Evolutionary conservation across 2,113 vertebrate species (phyloP), one percentile per base, ranked within the genome.

Genomic region (Clarias gariepinus): DNA sequence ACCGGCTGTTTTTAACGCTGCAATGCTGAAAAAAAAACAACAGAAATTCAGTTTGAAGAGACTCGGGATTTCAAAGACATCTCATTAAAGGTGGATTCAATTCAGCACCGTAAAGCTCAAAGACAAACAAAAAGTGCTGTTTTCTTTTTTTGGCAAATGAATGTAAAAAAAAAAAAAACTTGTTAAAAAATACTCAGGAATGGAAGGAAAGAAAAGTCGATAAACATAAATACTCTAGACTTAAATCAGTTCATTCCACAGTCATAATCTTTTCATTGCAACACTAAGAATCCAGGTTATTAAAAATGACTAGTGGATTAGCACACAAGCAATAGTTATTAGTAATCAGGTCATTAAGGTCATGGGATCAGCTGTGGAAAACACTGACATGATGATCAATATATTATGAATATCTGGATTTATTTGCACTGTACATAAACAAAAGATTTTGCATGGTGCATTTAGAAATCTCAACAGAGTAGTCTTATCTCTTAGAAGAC

Each of bases 1-100:
- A 95, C 0, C 87, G 86, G 66, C 93, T 95, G 87, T 92, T 96
- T 94, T 95, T 89, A 18, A 93, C 91, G 3, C 81, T 90, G 74
- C 94, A 94, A 82, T 94, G 92, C 94, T 94, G 85, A 36, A 52
- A 83, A 64, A 58, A 74, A 83, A 73, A 41, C 52, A 82, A 52
- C 57, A 80, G 19, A 83, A 12, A 25, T 57, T 36, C 1, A 25
- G 28, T 58, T 74, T 74, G 1, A 13, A n/a, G 33, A 61, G 18
- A 58, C 19, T 69, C 21, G 18, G n/a, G 11, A 57, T 69, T 4
- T 33, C 69, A 36, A 58, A 57, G 25, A 66, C 25, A 36, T 1
- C 19, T 12, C 28, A 21, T 15, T 76, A 13, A 15, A 78, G 3
- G 76, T 30, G 21, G 47, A n/a, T 53, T 53, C 21, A n/a, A 53